A percentile compares a stretch with the other conserved stretches of the same genome.
Evolutionary conservation across 2,888 invertebrate species (phyloP).

Genomic region (Galerucella calmariensis): DNA sequence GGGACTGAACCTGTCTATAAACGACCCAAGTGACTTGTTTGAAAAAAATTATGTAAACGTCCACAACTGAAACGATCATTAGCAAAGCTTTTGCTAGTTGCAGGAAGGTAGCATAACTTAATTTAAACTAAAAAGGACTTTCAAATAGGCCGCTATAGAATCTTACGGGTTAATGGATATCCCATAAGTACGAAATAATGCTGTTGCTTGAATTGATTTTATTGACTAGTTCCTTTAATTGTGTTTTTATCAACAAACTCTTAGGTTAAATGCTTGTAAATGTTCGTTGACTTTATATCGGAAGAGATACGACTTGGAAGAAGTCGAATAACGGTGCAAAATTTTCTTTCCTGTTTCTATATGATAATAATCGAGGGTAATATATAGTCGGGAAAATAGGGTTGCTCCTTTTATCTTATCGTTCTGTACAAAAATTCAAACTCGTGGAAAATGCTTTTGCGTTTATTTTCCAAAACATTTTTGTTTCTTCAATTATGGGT

Average conservation of each 20-base stretch:
- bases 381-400: no score
- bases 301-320: slow-evolving; percentile 19
- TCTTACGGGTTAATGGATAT: slow-evolving; percentile 41
- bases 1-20: slow-evolving; percentile 33
- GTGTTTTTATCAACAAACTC: slow-evolving; percentile 37
- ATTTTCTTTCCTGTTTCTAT: not conserved
- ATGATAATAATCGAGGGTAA: not conserved
- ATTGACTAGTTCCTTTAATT: slow-evolving; percentile 42
- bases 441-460: no score
- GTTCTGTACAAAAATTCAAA: no score
- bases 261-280: slow-evolving; percentile 31
- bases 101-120: slow-evolving; percentile 46
- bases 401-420: no score
- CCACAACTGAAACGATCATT: slow-evolving; percentile 38
- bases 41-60: slow-evolving; percentile 39
- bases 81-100: slow-evolving; percentile 35
- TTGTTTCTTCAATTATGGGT: no score
- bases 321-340: slow-evolving; percentile 1
- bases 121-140: slow-evolving; percentile 46
- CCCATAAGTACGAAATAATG: slow-evolving; percentile 45
- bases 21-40: slow-evolving; percentile 24
- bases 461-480: no score
- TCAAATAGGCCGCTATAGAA: slow-evolving; percentile 44
- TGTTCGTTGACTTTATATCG: slow-evolving; percentile 37
- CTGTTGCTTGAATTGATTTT: slow-evolving; percentile 47